Percentiles rank a stretch among this genome's conserved stretches.
phyloP scores from a whole-genome alignment of 2,888 invertebrate species.

The Ormyrus rosae region DNA sequence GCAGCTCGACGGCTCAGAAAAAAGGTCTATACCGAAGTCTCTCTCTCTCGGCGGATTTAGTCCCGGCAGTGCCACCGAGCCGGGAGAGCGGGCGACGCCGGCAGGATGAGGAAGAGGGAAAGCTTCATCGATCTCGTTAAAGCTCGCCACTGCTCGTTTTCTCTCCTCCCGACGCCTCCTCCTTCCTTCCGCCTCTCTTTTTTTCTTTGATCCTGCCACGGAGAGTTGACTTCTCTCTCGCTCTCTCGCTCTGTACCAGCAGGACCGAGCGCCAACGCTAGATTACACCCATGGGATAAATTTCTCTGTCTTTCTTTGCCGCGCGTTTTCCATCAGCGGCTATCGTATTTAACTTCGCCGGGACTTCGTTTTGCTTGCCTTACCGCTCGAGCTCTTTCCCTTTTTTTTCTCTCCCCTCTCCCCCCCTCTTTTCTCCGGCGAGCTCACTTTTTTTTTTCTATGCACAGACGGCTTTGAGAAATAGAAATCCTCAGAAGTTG shows the following conservation, averaged over 20 bases:
- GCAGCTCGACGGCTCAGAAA: background rate
- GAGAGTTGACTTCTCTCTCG: too few species aligned
- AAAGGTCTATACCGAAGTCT: background rate
- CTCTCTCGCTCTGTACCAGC: background rate
- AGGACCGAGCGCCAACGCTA: constrained; percentile 3
- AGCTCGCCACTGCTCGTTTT: constrained; percentile 13
- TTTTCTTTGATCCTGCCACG: background rate
- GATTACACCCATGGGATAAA: constrained; percentile 48
- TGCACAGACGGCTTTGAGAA: background rate
- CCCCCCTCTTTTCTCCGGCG: background rate
- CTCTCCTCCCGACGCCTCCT: background rate
- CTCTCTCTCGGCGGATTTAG: background rate
- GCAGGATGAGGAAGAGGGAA: constrained; percentile 6
- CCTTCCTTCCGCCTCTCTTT: background rate
- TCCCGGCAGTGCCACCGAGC: constrained; percentile 4
- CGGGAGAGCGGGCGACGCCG: too few species aligned
- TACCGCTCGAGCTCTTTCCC: background rate
- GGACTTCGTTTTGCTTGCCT: constrained; percentile 10
- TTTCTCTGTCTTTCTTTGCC: constrained; percentile 42
- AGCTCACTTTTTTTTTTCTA: too few species aligned
- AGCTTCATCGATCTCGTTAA: constrained; percentile 52
- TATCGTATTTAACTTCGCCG: constrained; percentile 46
- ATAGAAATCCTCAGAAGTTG: constrained; percentile 5
- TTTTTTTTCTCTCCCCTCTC: background rate
- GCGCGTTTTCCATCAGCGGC: constrained; percentile 46